Conservation (phyloP, 2,797 vertebrate species). For the Garrulus glandarius region DNA sequence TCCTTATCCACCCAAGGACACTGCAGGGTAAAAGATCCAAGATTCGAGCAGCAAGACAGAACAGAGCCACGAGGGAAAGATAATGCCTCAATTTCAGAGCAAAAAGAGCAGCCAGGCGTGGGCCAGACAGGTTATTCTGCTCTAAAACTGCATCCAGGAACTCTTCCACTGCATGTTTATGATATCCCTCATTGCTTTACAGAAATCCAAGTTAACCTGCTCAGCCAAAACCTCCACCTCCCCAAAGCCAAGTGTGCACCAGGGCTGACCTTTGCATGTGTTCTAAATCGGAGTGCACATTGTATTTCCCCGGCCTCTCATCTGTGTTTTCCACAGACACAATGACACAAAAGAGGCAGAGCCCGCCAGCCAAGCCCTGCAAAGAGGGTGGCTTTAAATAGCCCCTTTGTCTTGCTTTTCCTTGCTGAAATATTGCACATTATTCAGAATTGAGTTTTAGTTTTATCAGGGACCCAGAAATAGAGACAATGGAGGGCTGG, state of each 20-base stretch:
- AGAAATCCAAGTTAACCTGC: neutral
- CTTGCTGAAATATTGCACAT: neutral
- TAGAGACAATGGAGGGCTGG: constrained; percentile 48
- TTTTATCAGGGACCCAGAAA: constrained; percentile 48
- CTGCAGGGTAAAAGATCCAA: neutral
- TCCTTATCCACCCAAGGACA: neutral
- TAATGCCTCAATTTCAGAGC: neutral
- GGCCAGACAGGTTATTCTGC: neutral
- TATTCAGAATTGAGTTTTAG: neutral
- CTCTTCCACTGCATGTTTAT: neutral
- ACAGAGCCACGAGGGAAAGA: neutral
- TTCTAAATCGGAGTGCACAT: constrained; percentile 26
- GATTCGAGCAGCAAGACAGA: neutral
- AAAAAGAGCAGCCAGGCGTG: neutral
- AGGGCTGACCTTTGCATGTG: constrained; percentile 39
- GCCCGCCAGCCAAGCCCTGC: constrained; percentile 25
- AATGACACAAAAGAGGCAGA: constrained; percentile 46
- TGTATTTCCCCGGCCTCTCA: constrained; percentile 17
- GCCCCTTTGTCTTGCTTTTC: constrained; percentile 59
- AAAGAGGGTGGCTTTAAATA: constrained; percentile 62
- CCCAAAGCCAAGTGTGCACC: neutral
- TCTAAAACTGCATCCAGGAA: neutral
- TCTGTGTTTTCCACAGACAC: constrained; percentile 39
- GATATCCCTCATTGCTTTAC: neutral
- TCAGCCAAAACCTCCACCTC: neutral